Evolutionary conservation across 2,113 vertebrate genomes (phyloP).

Genomic region (Thryonomys swinderianus): DNA sequence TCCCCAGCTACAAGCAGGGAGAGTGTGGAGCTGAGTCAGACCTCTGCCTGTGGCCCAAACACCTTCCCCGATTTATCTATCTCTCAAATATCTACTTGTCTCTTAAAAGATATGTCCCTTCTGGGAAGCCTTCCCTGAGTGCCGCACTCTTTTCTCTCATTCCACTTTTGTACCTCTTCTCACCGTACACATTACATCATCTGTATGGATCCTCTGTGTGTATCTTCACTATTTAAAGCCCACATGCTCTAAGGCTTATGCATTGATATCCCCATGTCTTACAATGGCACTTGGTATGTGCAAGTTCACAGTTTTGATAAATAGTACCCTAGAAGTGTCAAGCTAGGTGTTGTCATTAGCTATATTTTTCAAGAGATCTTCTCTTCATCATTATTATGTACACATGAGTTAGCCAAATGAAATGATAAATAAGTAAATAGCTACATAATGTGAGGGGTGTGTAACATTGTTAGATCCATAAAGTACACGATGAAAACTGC

Average conservation of each 20-base stretch:
- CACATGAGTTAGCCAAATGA: not conserved
- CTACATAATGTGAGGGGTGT: not conserved
- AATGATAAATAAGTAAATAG: not conserved
- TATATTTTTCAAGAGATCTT: not conserved
- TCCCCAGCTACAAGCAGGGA: not conserved
- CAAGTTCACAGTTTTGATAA: not conserved
- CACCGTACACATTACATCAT: too few species aligned
- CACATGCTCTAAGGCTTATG: not conserved
- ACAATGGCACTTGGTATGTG: not conserved
- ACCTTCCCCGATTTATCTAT: not conserved
- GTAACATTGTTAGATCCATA: not conserved
- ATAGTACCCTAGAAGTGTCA: not conserved
- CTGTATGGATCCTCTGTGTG: not conserved
- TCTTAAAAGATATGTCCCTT: not conserved
- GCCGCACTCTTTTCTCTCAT: not conserved
- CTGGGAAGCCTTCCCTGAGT: not conserved
- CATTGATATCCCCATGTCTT: not conserved
- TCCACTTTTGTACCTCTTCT: not conserved
- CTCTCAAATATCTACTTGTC: not conserved
- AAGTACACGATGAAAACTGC: not conserved
- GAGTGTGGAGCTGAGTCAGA: not conserved
- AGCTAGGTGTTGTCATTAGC: not conserved
- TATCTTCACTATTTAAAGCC: not conserved
- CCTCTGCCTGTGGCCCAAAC: not conserved
- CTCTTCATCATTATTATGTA: not conserved